A percentile compares a stretch with the other conserved stretches of the same genome.
Conservation (phyloP, 2,888 invertebrate species). For the Drosophila borealis region DNA sequence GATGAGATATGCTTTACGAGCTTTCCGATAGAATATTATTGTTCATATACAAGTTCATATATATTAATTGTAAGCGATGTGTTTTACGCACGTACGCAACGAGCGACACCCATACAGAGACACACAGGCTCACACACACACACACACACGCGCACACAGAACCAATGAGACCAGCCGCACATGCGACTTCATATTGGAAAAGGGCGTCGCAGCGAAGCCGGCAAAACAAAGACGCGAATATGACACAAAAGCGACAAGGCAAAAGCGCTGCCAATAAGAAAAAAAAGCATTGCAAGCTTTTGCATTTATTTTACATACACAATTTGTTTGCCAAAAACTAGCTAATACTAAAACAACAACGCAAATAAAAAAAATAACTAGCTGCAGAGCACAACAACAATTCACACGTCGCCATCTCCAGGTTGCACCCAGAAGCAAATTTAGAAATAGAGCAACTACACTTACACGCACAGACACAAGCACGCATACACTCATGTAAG, state of each 20-base stretch:
- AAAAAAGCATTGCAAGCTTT: slow-evolving; percentile 23
- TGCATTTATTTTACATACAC: slow-evolving; percentile 14
- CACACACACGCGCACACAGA: not conserved
- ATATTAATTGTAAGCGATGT: slow-evolving; percentile 18
- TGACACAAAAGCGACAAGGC: slow-evolving; percentile 48
- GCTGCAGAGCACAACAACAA: slow-evolving; percentile 17
- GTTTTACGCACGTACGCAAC: slow-evolving; percentile 14
- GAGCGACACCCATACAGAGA: slow-evolving; percentile 1
- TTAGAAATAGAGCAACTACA: slow-evolving; percentile 54
- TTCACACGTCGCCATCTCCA: slow-evolving; percentile 41
- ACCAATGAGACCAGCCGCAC: slow-evolving; percentile 50
- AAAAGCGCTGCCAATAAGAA: slow-evolving; percentile 44
- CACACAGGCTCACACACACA: not conserved
- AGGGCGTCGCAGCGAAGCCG: slow-evolving; percentile 68
- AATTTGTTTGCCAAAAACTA: slow-evolving; percentile 26
- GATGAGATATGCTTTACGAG: not conserved
- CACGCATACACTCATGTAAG: slow-evolving; percentile 40
- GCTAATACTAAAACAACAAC: slow-evolving; percentile 22
- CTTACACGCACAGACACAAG: slow-evolving; percentile 23
- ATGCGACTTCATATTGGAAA: slow-evolving; percentile 63
- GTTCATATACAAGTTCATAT: slow-evolving; percentile 9
- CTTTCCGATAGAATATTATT: not conserved
- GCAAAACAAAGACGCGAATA: slow-evolving; percentile 76
- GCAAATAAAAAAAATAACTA: slow-evolving; percentile 15
- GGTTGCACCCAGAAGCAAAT: slow-evolving; percentile 56